Base-by-base conservation (phyloP, 2,888 invertebrate genomes). In the Aquatica leii region DNA sequence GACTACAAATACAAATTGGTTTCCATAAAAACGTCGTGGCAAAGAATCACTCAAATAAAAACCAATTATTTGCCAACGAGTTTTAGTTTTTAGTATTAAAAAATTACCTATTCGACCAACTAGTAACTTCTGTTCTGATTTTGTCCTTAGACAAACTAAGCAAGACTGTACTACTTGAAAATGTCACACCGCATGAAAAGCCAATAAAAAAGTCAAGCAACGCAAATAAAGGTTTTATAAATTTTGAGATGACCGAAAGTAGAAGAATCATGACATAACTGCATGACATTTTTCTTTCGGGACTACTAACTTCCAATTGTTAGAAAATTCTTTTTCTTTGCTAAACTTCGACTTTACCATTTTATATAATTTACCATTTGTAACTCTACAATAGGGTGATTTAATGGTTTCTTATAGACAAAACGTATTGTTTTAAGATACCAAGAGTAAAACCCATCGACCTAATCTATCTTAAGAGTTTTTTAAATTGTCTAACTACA, bases 161-260 rank as follows among this genome's bases (percentile, higher is more conserved):
- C n/a, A n/a, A n/a, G n/a, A n/a, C n/a, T n/a, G n/a, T n/a, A n/a
- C n/a, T n/a, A n/a, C n/a, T n/a, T n/a, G n/a, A n/a, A n/a, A 4
- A 75, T 62, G 53, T 73, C 71, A 1, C 18, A 17, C 6, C 46
- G 20, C 59, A 72, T 65, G 17, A 62, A 67, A 1, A 73, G 73
- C 74, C 73, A 75, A 43, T 67, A 73, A 58, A 66, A 71, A 4
- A 11, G 20, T n/a, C 12, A 2, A n/a, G 51, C 40, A 21, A 71
- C 21, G 18, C 64, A 17, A 18, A 37, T 20, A 15, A 59, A 55
- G 5, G 72, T 74, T 59, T 73, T 73, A 14, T 43, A 59, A 3
- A 70, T 60, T 6, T 71, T 69, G 8, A 68, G 48, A 58, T 73
- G 74, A 17, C 70, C 71, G 11, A 68, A 41, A 6, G 60, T 56